A percentile compares a stretch with the other conserved stretches of the same genome.
These are phyloP conservation scores for Notothenia rossii DNA, from an alignment of 2,113 vertebrate genomes.

Conservation along the genomic window DNA sequence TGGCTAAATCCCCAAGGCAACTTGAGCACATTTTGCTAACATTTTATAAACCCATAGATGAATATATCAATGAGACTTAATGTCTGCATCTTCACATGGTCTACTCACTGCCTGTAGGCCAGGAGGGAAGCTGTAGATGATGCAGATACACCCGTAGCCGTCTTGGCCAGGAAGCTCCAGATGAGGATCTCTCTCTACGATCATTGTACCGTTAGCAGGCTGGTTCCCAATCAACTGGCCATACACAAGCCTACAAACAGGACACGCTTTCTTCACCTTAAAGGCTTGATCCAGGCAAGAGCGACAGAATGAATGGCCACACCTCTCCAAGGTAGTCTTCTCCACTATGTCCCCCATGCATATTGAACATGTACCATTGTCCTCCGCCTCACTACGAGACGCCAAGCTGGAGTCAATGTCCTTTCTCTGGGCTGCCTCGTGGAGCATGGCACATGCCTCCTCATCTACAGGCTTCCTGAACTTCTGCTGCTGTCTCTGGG, in stretches of 20 bases:
- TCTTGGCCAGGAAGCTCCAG: conserved; percentile 93
- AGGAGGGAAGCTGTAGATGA: conserved; percentile 96
- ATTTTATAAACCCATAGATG: no score
- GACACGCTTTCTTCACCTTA: conserved; percentile 93
- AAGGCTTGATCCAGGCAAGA: conserved; percentile 93
- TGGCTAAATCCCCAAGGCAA: no score
- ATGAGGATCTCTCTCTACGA: conserved; percentile 90
- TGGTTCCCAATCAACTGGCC: conserved; percentile 95
- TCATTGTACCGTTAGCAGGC: conserved; percentile 94
- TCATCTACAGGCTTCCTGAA: conserved; percentile 82
- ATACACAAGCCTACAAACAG: conserved; percentile 94
- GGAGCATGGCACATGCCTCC: conserved; percentile 77
- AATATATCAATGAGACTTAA: background rate
- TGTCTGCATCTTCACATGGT: background rate
- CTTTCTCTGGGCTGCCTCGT: conserved; percentile 72
- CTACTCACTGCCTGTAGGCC: conserved; percentile 92
- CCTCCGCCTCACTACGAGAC: conserved; percentile 79
- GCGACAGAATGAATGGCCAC: conserved; percentile 92
- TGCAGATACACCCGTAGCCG: conserved; percentile 94
- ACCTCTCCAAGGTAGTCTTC: conserved; percentile 91
- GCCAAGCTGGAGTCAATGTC: conserved; percentile 65
- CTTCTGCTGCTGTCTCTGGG: conserved; percentile 85
- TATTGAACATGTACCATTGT: conserved; percentile 90
- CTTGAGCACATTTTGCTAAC: background rate
- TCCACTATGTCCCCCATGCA: conserved; percentile 95